A percentile compares a stretch with the other conserved stretches of the same genome.
These are phyloP conservation scores for Emmelina monodactyla DNA, from an alignment of 2,888 invertebrate species.

Conservation along the genomic window DNA sequence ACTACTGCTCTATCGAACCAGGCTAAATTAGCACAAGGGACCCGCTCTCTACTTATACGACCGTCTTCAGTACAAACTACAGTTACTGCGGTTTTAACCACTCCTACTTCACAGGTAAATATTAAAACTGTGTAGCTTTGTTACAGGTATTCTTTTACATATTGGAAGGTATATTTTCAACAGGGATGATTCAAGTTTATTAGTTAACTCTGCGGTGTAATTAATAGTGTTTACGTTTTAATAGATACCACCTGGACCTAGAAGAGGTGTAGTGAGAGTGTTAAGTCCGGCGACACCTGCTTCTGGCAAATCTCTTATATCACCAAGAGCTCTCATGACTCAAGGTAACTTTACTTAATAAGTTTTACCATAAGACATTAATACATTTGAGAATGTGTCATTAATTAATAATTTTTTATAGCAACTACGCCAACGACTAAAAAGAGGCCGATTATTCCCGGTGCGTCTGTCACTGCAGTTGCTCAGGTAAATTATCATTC, in stretches of 20 bases:
- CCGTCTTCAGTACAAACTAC: slow-evolving; percentile 37
- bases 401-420: slow-evolving; percentile 4
- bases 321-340: slow-evolving; percentile 53
- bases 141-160: background rate
- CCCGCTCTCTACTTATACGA: slow-evolving; percentile 44
- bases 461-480: slow-evolving; percentile 30
- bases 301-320: slow-evolving; percentile 55
- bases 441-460: slow-evolving; percentile 30
- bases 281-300: slow-evolving; percentile 48
- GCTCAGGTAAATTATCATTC: slow-evolving; percentile 29
- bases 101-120: slow-evolving; percentile 33
- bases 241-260: slow-evolving; percentile 27
- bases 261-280: slow-evolving; percentile 51
- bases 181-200: no score
- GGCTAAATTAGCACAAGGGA: slow-evolving; percentile 21
- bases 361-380: background rate
- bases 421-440: slow-evolving; percentile 30
- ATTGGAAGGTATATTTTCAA: no score
- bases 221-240: slow-evolving; percentile 3
- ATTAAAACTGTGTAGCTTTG: background rate
- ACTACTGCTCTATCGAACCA: background rate
- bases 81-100: slow-evolving; percentile 27
- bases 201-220: no score
- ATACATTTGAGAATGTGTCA: background rate
- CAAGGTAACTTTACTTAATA: slow-evolving; percentile 28